phyloP scores from a whole-genome alignment of 1,140 invertebrate species.

The Pristionchus pacificus region DNA sequence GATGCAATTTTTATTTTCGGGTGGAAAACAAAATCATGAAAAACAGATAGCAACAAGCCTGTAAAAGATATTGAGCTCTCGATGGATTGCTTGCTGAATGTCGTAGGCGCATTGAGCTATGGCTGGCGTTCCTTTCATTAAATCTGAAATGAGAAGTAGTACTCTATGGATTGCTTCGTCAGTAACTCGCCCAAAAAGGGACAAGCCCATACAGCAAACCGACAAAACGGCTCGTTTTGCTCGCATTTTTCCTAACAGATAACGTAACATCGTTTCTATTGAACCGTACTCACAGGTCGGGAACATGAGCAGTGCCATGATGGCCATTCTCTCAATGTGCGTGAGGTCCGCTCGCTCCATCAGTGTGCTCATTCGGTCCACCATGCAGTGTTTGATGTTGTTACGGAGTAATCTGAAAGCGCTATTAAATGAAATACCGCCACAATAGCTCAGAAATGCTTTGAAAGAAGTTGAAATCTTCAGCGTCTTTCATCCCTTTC shows the following conservation, averaged over 20 bases:
- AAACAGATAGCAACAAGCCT: too few species aligned
- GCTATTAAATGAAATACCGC: too few species aligned
- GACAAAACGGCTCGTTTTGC: not conserved
- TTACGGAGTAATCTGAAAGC: too few species aligned
- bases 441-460: too few species aligned
- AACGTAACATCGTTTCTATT: not conserved
- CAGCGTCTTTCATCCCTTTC: too few species aligned
- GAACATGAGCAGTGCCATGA: not conserved
- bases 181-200: not conserved
- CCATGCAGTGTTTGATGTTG: too few species aligned
- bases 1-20: not conserved
- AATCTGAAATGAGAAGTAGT: not conserved
- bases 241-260: not conserved
- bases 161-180: not conserved
- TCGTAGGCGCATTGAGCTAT: not conserved
- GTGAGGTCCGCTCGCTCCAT: not conserved
- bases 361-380: not conserved
- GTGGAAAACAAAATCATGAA: not conserved
- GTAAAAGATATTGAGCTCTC: not conserved
- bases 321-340: not conserved
- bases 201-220: not conserved
- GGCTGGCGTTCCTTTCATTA: not conserved
- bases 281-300: not conserved
- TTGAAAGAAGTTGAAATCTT: too few species aligned
- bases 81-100: not conserved